Evolutionary conservation across 2,797 vertebrate genomes (phyloP), one percentile per base, ranked within the genome.

Genomic region (Crypturellus tataupa): DNA sequence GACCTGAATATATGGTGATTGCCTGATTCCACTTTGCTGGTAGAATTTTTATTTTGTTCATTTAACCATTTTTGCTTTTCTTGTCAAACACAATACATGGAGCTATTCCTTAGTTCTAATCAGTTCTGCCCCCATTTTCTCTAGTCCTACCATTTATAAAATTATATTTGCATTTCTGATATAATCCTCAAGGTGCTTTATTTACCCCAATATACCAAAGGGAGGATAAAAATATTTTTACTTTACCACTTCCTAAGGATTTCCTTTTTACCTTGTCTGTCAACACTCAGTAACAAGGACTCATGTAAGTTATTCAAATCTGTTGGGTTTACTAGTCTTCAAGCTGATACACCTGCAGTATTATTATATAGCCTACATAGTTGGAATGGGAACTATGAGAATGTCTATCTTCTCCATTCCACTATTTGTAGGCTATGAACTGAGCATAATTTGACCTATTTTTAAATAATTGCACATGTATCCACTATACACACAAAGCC

Each of bases 221-320:
- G 9, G 67, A 80, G 13, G 10, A 40, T 76, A 47, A 24, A 89
- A 65, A 25, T 71, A 63, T 25, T 80, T 80, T 81, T 93, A 16
- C 13, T 4, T 59, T 87, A 31, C 11, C 11, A 39, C 3, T 69
- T 93, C 8, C 6, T 78, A 55, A 92, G 46, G 16, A 39, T 56
- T 64, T n/a, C 64, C 15, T 73, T 91, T 83, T 76, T 17, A 20
- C 51, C 8, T 91, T 76, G 4, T 12, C 23, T 93, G 29, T 5
- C 23, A 67, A 20, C 13, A 65, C 44, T 55, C 5, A 1, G 47
- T 78, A 62, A 55, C 76, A 70, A 0, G 0, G 18, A 42, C 20
- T 85, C 12, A 31, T 60, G 14, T 25, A 63, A 87, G 16, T 51
- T 72, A 67, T 47, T 29, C 33, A 10, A 10, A 69, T 84, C 49